Evolutionary conservation across 2,797 vertebrate species (phyloP), one percentile per base, ranked within the genome.

Genomic region (Amblyraja radiata): DNA sequence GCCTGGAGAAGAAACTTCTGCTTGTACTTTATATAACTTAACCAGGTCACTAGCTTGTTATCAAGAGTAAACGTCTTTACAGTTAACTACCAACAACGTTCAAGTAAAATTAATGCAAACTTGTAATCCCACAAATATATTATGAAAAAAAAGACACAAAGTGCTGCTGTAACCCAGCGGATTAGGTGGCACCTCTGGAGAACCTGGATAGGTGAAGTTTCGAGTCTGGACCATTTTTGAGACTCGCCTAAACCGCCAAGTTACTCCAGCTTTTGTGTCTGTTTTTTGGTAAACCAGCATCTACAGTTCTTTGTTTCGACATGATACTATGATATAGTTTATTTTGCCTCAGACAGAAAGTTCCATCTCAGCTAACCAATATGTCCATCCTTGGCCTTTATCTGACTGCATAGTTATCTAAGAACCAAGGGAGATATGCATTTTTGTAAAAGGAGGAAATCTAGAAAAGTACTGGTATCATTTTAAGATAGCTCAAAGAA

Each of bases 1-100:
- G 96, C 83, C 99, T 99, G 93, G n/a, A 77, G n/a, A 65, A 54
- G 65, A 5, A 93, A 54, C 46, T 54, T 54, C 46, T 54, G 46
- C 46, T 54, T 54, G 46, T 6, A 58, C 81, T 61, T 83, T 61
- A 11, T 58, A 61, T 6, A n/a, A 63, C 25, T 14, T 65, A 63
- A 32, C 61, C 32, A 36, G 18, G 63, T 32, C 16, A 68, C 18
- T 68, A n/a, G 28, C 13, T 65, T 88, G 84, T 63, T 28, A 18
- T n/a, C 6, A 86, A 65, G 28, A 65, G 63, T 65, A 14, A 10
- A 36, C 1, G n/a, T 32, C 63, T 68, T 68, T 36, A 36, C 9
- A 36, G n/a, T 68, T 23, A 11, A 65, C n/a, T 14, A 1, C 13
- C 18, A 36, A 68, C 65, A 6, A 63, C 7, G 3, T 14, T 86